Conservation (phyloP, 2,888 invertebrate genomes). For the Eupithecia subumbrata region DNA sequence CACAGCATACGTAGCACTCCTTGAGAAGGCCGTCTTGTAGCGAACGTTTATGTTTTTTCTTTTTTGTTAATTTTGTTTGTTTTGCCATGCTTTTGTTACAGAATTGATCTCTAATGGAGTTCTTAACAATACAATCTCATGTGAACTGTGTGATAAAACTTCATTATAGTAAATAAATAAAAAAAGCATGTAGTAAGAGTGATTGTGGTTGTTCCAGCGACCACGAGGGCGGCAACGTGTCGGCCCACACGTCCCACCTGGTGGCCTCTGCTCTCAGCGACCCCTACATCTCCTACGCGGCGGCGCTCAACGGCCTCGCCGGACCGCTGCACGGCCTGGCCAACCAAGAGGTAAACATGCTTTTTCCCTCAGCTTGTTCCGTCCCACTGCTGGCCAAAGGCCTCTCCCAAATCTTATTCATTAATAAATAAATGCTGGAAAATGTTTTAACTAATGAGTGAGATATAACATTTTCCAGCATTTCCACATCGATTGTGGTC, state of each 20-base stretch:
- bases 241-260: conserved; percentile 96
- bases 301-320: conserved; percentile 96
- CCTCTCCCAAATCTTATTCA: too few species aligned
- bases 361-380: too few species aligned
- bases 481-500: too few species aligned
- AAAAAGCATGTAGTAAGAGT: not conserved
- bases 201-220: conserved; percentile 83
- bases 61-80: not conserved
- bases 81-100: not conserved
- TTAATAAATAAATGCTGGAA: too few species aligned
- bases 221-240: conserved; percentile 98
- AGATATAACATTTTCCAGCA: too few species aligned
- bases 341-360: conserved; percentile 89
- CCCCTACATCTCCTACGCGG: conserved; percentile 96
- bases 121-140: too few species aligned
- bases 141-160: too few species aligned
- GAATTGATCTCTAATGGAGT: too few species aligned
- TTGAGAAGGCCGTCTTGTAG: not conserved
- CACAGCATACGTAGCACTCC: not conserved
- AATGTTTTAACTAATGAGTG: too few species aligned
- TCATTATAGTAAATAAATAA: too few species aligned
- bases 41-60: conserved; percentile 1
- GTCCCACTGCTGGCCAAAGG: too few species aligned
- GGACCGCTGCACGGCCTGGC: conserved; percentile 98
- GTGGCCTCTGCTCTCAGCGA: conserved; percentile 97